phyloP scores from a whole-genome alignment of 2,113 vertebrate species.

The Carlito syrichta region DNA sequence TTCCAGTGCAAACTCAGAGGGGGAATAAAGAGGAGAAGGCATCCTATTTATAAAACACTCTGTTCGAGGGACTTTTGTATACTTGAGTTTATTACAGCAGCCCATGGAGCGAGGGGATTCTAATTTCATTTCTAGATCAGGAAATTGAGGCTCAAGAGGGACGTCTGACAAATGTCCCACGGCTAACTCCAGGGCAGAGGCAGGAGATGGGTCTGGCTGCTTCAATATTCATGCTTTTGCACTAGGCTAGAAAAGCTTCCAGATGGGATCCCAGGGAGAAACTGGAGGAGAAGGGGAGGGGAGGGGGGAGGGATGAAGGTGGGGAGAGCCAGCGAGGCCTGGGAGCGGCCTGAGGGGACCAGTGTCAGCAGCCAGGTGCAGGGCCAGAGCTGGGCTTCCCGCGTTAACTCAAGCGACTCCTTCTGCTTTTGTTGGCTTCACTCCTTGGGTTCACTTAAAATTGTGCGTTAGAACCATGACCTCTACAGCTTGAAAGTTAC shows the following conservation, averaged over 20 bases:
- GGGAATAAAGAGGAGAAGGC: not conserved
- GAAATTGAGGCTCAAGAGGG: not conserved
- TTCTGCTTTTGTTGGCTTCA: not conserved
- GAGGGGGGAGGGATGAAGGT: too few relatives aligned
- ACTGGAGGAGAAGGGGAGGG: too few relatives aligned
- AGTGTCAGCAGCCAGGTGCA: too few relatives aligned
- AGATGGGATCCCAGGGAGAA: not conserved
- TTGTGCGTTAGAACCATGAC: not conserved
- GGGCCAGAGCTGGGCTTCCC: too few relatives aligned
- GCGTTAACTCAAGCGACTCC: too few relatives aligned
- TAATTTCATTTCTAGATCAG: not conserved
- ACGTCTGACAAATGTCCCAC: not conserved
- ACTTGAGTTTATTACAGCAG: not conserved
- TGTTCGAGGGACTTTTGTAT: not conserved
- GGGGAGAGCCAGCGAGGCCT: too few relatives aligned
- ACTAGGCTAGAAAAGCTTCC: not conserved
- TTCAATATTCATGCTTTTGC: not conserved
- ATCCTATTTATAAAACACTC: not conserved
- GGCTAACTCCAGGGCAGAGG: not conserved
- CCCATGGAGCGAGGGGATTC: not conserved
- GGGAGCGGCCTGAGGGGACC: too few relatives aligned
- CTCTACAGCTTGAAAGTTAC: not conserved
- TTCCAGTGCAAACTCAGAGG: not conserved
- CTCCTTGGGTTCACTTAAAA: not conserved
- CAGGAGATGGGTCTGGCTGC: not conserved